Conservation (phyloP, 1,140 invertebrate genomes). For the Gonatopus flavifemur region DNA sequence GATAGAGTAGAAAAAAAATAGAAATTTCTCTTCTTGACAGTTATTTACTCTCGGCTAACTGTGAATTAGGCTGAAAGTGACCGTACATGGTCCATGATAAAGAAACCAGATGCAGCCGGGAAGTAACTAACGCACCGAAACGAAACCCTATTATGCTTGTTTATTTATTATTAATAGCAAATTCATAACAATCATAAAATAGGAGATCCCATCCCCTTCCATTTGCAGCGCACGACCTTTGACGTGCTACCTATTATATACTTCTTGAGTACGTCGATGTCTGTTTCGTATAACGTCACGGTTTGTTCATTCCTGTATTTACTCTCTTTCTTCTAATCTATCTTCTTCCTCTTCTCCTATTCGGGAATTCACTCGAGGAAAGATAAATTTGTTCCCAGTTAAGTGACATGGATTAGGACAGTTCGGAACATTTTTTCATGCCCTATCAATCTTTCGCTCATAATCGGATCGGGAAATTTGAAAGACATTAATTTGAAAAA, state of each 20-base stretch:
- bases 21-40: not conserved
- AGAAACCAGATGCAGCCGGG: slow-evolving; percentile 50
- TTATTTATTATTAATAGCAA: slow-evolving; percentile 60
- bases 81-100: slow-evolving; percentile 11
- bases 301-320: too few species aligned
- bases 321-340: slow-evolving; percentile 7
- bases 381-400: too few species aligned
- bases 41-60: too few species aligned
- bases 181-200: slow-evolving; percentile 58
- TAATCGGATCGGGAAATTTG: too few species aligned
- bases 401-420: too few species aligned
- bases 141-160: slow-evolving; percentile 54
- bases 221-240: slow-evolving; percentile 25
- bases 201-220: slow-evolving; percentile 20
- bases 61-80: slow-evolving; percentile 10
- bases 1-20: not conserved
- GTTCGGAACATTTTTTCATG: too few species aligned
- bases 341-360: not conserved
- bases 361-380: too few species aligned
- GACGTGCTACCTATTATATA: slow-evolving; percentile 24
- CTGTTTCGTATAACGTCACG: too few species aligned
- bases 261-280: too few species aligned
- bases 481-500: too few species aligned
- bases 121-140: slow-evolving; percentile 51
- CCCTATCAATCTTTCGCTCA: too few species aligned